Evolutionary conservation across 2,797 vertebrate genomes (phyloP).

Genomic region (Lithobates sylvaticus): DNA sequence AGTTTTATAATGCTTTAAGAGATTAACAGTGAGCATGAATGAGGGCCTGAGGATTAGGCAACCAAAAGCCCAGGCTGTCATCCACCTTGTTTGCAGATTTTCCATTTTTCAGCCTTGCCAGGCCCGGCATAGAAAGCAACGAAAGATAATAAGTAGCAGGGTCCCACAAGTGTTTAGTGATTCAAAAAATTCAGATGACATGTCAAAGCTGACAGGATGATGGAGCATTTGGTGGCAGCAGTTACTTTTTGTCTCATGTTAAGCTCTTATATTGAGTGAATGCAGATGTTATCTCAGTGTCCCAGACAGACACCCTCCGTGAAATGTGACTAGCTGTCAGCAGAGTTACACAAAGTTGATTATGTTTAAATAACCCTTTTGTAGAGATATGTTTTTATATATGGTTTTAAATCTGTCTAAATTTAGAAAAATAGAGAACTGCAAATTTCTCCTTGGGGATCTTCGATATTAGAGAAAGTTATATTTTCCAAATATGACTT

Average conservation of each 20-base stretch:
- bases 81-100: slow-evolving; percentile 85
- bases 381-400: slow-evolving; percentile 64
- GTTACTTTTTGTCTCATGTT: slow-evolving; percentile 85
- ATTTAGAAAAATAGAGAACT: slow-evolving; percentile 29
- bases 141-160: slow-evolving; percentile 83
- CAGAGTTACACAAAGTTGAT: slow-evolving; percentile 82
- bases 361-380: slow-evolving; percentile 81
- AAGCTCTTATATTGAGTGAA: slow-evolving; percentile 93
- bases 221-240: slow-evolving; percentile 79
- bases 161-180: slow-evolving; percentile 85
- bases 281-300: slow-evolving; percentile 93
- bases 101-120: slow-evolving; percentile 79
- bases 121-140: slow-evolving; percentile 77
- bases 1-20: slow-evolving; percentile 89
- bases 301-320: slow-evolving; percentile 83
- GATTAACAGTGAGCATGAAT: slow-evolving; percentile 98
- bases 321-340: slow-evolving; percentile 87
- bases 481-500: neutral
- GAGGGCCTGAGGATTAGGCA: slow-evolving; percentile 91
- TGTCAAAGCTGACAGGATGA: slow-evolving; percentile 83
- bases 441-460: slow-evolving; percentile 42
- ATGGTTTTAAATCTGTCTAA: slow-evolving; percentile 66
- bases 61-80: slow-evolving; percentile 79
- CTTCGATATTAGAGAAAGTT: slow-evolving; percentile 7
- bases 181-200: slow-evolving; percentile 86